phyloP scores from a whole-genome alignment of 2,888 invertebrate genomes.

The Cantharis flavilabris region DNA sequence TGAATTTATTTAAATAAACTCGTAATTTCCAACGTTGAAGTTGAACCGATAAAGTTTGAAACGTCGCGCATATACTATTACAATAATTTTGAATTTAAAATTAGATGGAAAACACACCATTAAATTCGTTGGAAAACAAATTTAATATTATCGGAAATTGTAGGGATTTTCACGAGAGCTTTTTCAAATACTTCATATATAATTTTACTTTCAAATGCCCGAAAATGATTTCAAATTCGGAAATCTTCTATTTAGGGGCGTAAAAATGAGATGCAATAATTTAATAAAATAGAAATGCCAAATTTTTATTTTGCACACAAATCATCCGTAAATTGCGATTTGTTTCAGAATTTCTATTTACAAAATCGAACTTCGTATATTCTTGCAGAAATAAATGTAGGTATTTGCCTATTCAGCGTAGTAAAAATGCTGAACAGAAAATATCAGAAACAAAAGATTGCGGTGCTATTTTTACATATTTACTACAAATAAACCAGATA shows the following conservation, averaged over 20 bases:
- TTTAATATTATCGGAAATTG: too few species aligned
- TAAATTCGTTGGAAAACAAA: too few species aligned
- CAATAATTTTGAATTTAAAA: too few species aligned
- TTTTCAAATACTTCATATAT: background rate
- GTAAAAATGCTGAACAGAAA: background rate
- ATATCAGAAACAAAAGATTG: background rate
- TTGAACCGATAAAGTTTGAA: too few species aligned
- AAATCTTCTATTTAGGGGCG: background rate
- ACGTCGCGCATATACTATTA: too few species aligned
- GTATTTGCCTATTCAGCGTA: background rate
- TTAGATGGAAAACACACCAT: too few species aligned
- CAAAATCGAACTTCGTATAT: background rate
- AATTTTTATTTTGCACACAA: background rate
- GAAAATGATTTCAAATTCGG: background rate
- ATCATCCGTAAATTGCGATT: background rate
- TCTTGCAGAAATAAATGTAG: background rate
- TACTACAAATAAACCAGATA: background rate
- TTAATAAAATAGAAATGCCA: background rate
- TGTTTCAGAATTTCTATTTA: background rate
- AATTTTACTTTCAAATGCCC: background rate
- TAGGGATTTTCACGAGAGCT: too few species aligned
- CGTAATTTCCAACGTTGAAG: too few species aligned
- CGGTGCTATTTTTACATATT: background rate
- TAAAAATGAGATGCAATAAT: background rate
- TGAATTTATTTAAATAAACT: too few species aligned